These are phyloP conservation scores for Sparus aurata DNA, from an alignment of 2,797 vertebrate species.

Conservation along the genomic window DNA sequence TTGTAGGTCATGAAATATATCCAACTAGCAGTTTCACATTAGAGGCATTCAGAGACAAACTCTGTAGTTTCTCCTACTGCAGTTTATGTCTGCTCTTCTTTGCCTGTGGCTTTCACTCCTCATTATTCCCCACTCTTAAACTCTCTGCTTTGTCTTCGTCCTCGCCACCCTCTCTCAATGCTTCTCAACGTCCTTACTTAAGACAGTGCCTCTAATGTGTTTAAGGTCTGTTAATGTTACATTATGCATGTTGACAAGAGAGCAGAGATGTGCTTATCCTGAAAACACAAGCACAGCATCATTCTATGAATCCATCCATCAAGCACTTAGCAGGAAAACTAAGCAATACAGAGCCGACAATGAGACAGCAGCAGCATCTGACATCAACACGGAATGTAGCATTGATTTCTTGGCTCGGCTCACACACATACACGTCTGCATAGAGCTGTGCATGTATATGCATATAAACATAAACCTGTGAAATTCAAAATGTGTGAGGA, in stretches of 20 bases:
- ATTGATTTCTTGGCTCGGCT: slow-evolving; percentile 50
- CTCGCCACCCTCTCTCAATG: not conserved
- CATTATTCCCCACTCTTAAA: slow-evolving; percentile 31
- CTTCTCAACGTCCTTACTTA: slow-evolving; percentile 39
- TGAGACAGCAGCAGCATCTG: slow-evolving; percentile 47
- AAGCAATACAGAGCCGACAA: slow-evolving; percentile 53
- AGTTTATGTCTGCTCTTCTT: slow-evolving; percentile 27
- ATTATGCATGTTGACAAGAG: slow-evolving; percentile 65
- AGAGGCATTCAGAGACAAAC: slow-evolving; percentile 1
- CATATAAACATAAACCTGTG: slow-evolving; percentile 11
- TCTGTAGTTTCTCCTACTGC: not conserved
- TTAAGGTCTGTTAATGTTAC: slow-evolving; percentile 67
- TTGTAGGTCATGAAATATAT: slow-evolving; percentile 20
- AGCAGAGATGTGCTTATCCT: slow-evolving; percentile 43
- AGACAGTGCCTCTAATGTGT: slow-evolving; percentile 57
- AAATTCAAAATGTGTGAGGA: slow-evolving; percentile 17
- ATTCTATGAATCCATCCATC: slow-evolving; percentile 65
- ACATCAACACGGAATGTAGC: slow-evolving; percentile 39
- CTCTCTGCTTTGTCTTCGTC: slow-evolving; percentile 21
- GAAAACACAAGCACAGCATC: slow-evolving; percentile 59
- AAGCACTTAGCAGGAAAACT: slow-evolving; percentile 66
- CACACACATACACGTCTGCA: not conserved
- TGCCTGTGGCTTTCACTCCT: slow-evolving; percentile 23
- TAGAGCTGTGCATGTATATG: not conserved
- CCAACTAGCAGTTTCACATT: slow-evolving; percentile 1